phyloP scores from a whole-genome alignment of 2,113 vertebrate species.

The Vicugna pacos region DNA sequence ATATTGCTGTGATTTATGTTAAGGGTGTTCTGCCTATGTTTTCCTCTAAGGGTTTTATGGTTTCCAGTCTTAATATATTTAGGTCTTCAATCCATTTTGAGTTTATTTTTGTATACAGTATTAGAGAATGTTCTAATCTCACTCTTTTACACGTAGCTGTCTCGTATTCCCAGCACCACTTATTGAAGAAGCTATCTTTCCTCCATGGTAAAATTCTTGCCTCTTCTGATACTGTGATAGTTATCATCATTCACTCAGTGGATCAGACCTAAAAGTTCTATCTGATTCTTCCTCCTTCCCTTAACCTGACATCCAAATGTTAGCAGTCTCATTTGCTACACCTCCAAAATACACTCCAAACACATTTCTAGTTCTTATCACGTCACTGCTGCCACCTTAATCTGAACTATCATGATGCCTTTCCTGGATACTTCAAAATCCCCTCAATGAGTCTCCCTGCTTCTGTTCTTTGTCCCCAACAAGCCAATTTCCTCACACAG shows the following conservation, averaged over 20 bases:
- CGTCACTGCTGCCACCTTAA: neutral
- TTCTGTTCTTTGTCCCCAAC: neutral
- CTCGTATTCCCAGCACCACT: too few relatives aligned
- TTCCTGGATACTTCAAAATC: neutral
- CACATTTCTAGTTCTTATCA: neutral
- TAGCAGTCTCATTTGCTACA: neutral
- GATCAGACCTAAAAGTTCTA: neutral
- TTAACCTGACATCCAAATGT: neutral
- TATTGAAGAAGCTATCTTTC: too few relatives aligned
- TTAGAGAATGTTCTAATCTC: too few relatives aligned
- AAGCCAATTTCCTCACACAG: neutral
- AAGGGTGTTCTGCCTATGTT: too few relatives aligned
- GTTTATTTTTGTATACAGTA: too few relatives aligned
- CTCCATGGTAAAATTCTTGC: neutral
- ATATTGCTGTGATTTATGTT: too few relatives aligned
- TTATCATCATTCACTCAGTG: neutral
- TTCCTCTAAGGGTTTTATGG: too few relatives aligned
- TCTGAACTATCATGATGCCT: neutral
- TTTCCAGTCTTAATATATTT: too few relatives aligned
- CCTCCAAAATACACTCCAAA: neutral
- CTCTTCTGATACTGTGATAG: neutral
- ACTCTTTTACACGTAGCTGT: too few relatives aligned
- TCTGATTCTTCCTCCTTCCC: neutral
- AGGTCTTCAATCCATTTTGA: too few relatives aligned
- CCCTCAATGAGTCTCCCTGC: neutral